Base-by-base conservation (phyloP, 2,797 vertebrate genomes). In the Rhodeus uyekii region DNA sequence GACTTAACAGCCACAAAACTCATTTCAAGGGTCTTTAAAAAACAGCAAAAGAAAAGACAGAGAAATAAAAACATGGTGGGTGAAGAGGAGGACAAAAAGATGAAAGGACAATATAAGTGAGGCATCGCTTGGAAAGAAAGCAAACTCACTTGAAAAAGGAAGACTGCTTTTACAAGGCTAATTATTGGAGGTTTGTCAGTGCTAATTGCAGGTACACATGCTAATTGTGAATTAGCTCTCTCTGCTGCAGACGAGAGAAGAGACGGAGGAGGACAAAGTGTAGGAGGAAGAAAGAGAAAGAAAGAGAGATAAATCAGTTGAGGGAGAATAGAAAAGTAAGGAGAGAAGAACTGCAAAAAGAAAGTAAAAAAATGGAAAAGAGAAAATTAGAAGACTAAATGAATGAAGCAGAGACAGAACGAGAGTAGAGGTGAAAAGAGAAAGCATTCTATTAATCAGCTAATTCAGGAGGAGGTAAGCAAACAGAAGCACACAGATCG, bases 201-300 rank as follows among this genome's bases (percentile, higher is more conserved):
- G 81, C 87, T 93, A 94, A 95, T 94, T 93, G 93, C 93, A 93
- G 93, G 92, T 92, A 91, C 90, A 90, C 89, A 90, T 89, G 88
- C 87, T 93, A 93, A 94, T 93, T 93, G 93, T 93, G 90, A 94
- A 93, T 83, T 80, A 87, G 88, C 84, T 89, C 88, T 90, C 89
- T 88, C 88, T 93, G 89, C 86, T 86, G 53, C 86, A 90, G 46
- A 69, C 80, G 83, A 89, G 74, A 84, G 86, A 78, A 86, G 87
- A 87, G 74, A 89, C 12, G 74, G 78, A 84, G 75, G 84, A 76
- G 88, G 87, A 84, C 82, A 81, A 80, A 82, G 84, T 84, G 86
- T 90, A 87, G 87, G 92, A 90, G 92, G 89, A 89, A 90, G 81
- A 85, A 84, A 80, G 55, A 50, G 76, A 81, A 78, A 86, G 84